Evolutionary conservation across 2,888 invertebrate genomes (phyloP).

Genomic region (Watsonalla binaria): DNA sequence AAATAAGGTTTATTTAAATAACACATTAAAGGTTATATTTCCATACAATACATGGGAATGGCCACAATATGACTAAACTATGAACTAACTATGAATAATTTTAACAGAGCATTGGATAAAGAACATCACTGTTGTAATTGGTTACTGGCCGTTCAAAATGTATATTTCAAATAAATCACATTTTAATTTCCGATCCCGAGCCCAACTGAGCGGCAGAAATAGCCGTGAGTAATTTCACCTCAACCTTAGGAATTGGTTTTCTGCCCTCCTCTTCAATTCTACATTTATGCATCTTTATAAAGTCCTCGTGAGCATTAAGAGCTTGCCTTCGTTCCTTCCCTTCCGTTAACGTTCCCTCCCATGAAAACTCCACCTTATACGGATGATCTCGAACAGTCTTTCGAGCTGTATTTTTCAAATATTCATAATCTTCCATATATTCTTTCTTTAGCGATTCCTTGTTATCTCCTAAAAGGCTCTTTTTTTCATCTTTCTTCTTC

Average conservation of each 20-base stretch:
- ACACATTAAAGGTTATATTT: too few species aligned
- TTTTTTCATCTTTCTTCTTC: conserved; percentile 58
- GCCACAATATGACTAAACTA: too few species aligned
- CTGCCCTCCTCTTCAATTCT: conserved; percentile 43
- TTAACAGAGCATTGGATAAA: too few species aligned
- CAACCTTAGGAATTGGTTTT: conserved; percentile 8
- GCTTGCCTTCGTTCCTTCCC: conserved; percentile 70
- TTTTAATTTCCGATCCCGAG: background rate
- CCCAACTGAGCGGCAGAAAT: background rate
- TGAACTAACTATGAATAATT: too few species aligned
- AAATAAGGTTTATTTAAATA: too few species aligned
- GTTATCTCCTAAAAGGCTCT: conserved; percentile 63
- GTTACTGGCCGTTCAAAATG: too few species aligned
- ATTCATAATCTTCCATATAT: conserved; percentile 57
- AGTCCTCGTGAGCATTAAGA: conserved; percentile 58
- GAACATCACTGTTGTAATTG: too few species aligned
- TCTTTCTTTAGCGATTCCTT: conserved; percentile 51
- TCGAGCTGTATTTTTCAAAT: conserved; percentile 41
- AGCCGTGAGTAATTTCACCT: background rate
- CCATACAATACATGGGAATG: too few species aligned
- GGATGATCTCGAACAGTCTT: conserved; percentile 66
- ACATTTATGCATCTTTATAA: conserved; percentile 48
- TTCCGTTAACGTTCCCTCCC: conserved; percentile 74
- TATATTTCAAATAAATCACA: too few species aligned
- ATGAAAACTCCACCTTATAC: conserved; percentile 72